These are phyloP conservation scores for Daktulosphaira vitifoliae DNA, from an alignment of 1,140 invertebrate genomes.

Conservation along the genomic window DNA sequence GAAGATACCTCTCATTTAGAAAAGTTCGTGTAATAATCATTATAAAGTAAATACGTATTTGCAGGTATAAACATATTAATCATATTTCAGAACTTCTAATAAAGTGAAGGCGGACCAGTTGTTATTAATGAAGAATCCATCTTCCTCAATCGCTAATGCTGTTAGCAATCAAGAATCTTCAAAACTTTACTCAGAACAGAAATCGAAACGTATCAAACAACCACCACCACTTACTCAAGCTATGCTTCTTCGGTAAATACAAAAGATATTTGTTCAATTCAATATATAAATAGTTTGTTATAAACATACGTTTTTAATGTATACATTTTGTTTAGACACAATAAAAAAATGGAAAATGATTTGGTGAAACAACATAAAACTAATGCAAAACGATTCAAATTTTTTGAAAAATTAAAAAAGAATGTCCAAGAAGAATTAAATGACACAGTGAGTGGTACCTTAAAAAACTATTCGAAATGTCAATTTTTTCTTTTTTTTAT, in stretches of 20 bases:
- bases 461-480: not conserved
- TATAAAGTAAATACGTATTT: not conserved
- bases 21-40: too few species aligned
- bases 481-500: not conserved
- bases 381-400: slow-evolving; percentile 49
- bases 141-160: too few species aligned
- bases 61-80: not conserved
- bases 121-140: too few species aligned
- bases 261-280: too few species aligned
- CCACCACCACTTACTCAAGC: slow-evolving; percentile 10
- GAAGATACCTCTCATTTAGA: too few species aligned
- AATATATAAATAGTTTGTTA: too few species aligned
- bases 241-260: slow-evolving; percentile 12
- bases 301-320: too few species aligned
- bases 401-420: slow-evolving; percentile 45
- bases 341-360: slow-evolving; percentile 67
- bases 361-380: slow-evolving; percentile 62
- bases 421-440: slow-evolving; percentile 39
- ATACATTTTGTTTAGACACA: too few species aligned
- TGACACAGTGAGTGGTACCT: slow-evolving; percentile 36
- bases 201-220: slow-evolving; percentile 2
- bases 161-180: not conserved
- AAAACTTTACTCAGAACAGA: not conserved
- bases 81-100: not conserved
- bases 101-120: not conserved